phyloP scores from a whole-genome alignment of 2,797 vertebrate species.

The Phrynocephalus guinanensis region DNA sequence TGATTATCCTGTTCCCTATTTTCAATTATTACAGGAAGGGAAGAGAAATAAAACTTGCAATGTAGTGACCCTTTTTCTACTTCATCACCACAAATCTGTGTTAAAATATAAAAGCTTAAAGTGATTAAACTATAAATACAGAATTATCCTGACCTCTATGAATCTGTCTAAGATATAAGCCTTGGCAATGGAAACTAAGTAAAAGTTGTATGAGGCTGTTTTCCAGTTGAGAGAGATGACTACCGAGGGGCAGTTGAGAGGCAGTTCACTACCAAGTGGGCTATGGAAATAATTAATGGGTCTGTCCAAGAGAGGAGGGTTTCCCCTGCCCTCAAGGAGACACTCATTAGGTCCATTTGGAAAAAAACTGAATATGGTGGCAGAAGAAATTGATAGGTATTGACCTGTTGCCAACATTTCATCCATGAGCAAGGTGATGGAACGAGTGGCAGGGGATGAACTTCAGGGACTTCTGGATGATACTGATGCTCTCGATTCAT shows the following conservation, averaged over 20 bases:
- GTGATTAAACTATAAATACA: slow-evolving; percentile 55
- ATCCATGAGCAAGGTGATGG: no score
- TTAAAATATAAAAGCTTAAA: slow-evolving; percentile 54
- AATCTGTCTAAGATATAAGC: slow-evolving; percentile 58
- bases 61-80: slow-evolving; percentile 55
- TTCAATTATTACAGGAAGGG: slow-evolving; percentile 30
- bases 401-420: no score
- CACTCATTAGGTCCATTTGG: no score
- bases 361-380: no score
- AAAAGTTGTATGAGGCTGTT: slow-evolving; percentile 54
- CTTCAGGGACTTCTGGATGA: no score
- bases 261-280: no score
- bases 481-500: no score
- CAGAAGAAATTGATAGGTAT: no score
- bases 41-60: slow-evolving; percentile 47
- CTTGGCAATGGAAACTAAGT: slow-evolving; percentile 56
- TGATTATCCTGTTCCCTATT: not conserved
- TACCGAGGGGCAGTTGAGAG: slow-evolving; percentile 34
- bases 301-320: no score
- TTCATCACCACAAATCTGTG: slow-evolving; percentile 42
- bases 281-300: no score
- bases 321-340: no score
- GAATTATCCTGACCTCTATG: slow-evolving; percentile 44
- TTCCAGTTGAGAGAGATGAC: slow-evolving; percentile 50
- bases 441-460: no score